phyloP scores from a whole-genome alignment of 2,113 vertebrate genomes.

The Suricata suricatta region DNA sequence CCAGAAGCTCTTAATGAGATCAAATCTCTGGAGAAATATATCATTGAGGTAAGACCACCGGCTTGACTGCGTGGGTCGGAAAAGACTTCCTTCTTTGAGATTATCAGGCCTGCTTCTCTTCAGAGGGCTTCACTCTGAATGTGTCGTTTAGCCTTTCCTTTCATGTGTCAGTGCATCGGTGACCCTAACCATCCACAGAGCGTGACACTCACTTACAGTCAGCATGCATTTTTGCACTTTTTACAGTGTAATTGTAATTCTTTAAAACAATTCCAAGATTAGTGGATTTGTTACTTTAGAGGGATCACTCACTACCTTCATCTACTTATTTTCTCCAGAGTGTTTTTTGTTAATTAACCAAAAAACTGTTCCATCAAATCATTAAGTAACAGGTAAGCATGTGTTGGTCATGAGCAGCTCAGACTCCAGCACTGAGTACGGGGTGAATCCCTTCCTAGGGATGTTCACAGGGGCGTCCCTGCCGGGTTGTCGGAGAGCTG shows the following conservation, averaged over 20 bases:
- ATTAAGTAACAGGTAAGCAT: neutral
- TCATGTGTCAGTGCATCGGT: neutral
- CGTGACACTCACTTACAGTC: neutral
- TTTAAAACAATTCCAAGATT: neutral
- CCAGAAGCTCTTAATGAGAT: conserved; percentile 92
- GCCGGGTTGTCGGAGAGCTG: neutral
- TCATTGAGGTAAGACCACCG: conserved; percentile 92
- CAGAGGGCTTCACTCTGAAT: neutral
- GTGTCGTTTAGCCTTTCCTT: neutral
- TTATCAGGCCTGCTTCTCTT: neutral
- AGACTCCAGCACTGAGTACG: neutral
- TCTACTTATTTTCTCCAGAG: neutral
- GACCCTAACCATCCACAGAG: neutral
- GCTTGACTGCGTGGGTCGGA: neutral
- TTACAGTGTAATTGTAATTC: neutral
- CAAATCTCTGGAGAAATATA: conserved; percentile 94
- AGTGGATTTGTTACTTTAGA: neutral
- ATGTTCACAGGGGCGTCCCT: neutral
- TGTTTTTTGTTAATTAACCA: neutral
- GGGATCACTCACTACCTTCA: neutral
- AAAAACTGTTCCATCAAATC: conserved; percentile 2
- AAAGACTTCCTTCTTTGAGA: neutral
- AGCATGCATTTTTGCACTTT: conserved; percentile 45
- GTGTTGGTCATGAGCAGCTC: neutral
- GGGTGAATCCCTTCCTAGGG: neutral